These are phyloP conservation scores for Cantharis rustica DNA, from an alignment of 2,888 invertebrate genomes.

Conservation along the genomic window DNA sequence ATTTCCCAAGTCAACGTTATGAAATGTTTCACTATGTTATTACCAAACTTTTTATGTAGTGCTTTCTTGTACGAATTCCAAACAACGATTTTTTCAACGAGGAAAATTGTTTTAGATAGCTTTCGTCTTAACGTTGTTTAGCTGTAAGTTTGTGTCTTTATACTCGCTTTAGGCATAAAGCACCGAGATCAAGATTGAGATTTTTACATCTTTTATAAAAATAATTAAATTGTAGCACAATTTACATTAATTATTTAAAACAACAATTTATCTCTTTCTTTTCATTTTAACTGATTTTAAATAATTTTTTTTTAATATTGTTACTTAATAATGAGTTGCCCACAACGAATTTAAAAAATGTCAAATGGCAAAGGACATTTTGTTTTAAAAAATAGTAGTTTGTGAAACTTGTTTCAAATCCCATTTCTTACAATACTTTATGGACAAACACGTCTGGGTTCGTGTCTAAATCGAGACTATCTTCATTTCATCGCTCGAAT, in stretches of 20 bases:
- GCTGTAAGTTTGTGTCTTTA: not conserved
- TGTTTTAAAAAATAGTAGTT: too few species aligned
- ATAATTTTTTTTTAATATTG: too few species aligned
- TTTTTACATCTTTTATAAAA: not conserved
- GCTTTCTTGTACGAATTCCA: slow-evolving; percentile 1
- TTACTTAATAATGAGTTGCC: too few species aligned
- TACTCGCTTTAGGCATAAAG: not conserved
- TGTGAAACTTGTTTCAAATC: too few species aligned
- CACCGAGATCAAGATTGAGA: not conserved
- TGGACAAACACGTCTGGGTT: not conserved
- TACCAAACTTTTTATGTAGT: slow-evolving; percentile 2
- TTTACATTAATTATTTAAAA: too few species aligned
- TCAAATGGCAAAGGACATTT: too few species aligned
- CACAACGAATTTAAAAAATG: too few species aligned
- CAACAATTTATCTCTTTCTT: not conserved
- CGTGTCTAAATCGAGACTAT: not conserved
- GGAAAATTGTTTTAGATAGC: not conserved
- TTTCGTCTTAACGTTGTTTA: not conserved
- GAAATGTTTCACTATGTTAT: slow-evolving; percentile 1
- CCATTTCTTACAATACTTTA: too few species aligned
- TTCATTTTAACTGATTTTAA: too few species aligned
- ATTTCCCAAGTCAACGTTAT: not conserved
- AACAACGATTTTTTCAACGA: not conserved
- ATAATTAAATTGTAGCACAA: not conserved
- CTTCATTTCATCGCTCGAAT: too few species aligned